A percentile compares a stretch with the other conserved stretches of the same genome.
Evolutionary conservation across 1,140 invertebrate species (phyloP).

Genomic region (Panagrolaimus sp.): DNA sequence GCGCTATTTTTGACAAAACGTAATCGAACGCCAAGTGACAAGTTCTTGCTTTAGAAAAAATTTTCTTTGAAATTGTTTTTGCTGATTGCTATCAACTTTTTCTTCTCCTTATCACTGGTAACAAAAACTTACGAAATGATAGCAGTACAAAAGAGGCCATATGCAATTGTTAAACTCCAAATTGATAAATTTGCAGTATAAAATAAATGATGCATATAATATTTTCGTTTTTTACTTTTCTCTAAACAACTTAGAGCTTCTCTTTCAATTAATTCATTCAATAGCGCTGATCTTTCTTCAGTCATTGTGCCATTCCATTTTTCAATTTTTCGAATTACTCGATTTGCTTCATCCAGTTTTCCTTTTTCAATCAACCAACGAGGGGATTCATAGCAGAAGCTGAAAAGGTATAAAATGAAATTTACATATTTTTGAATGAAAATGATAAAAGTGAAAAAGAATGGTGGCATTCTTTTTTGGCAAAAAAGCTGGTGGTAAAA

Average conservation of each 20-base stretch:
- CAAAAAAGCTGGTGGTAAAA: too few species aligned
- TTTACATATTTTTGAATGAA: too few species aligned
- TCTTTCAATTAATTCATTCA: background rate
- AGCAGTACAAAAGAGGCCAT: background rate
- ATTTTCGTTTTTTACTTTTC: background rate
- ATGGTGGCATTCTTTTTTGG: too few species aligned
- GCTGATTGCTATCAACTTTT: too few species aligned
- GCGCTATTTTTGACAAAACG: too few species aligned
- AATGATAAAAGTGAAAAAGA: too few species aligned
- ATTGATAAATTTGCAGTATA: background rate
- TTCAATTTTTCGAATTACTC: conserved; percentile 1
- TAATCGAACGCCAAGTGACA: too few species aligned
- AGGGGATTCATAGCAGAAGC: background rate
- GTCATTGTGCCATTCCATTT: background rate
- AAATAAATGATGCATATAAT: background rate
- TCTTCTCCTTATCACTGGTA: too few species aligned
- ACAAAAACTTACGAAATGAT: background rate
- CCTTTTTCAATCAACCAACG: conserved; percentile 12
- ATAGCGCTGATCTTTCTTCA: background rate
- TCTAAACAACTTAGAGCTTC: background rate
- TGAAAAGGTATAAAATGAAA: background rate
- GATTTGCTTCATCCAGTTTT: background rate
- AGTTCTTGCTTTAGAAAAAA: too few species aligned
- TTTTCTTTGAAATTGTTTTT: too few species aligned
- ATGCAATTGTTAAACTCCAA: background rate